phyloP scores from a whole-genome alignment of 2,797 vertebrate species.

The Megalops cyprinoides region DNA sequence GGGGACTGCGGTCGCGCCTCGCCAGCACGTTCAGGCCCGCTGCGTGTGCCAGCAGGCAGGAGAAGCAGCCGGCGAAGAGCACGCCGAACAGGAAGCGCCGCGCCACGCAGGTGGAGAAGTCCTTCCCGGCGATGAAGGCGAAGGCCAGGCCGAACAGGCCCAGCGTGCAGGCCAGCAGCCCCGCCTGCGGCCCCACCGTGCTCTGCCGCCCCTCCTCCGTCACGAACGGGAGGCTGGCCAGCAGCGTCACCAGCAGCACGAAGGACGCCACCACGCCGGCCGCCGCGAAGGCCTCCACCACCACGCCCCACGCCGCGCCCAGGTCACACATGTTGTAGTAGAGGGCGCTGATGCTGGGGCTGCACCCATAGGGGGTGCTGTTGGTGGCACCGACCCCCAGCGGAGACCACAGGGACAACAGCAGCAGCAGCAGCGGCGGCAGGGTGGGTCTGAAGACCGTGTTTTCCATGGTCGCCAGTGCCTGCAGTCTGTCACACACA shows the following conservation, averaged over 20 bases:
- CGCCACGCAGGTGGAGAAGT: slow-evolving; percentile 87
- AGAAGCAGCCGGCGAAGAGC: slow-evolving; percentile 87
- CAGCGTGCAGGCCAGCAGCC: slow-evolving; percentile 79
- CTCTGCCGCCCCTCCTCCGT: slow-evolving; percentile 72
- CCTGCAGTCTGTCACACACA: slow-evolving; percentile 45
- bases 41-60: slow-evolving; percentile 83
- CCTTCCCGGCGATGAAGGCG: slow-evolving; percentile 82
- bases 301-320: slow-evolving; percentile 81
- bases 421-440: slow-evolving; percentile 48
- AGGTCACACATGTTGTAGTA: slow-evolving; percentile 92
- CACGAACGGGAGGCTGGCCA: slow-evolving; percentile 87
- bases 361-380: slow-evolving; percentile 71
- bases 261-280: slow-evolving; percentile 78
- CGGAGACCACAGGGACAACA: slow-evolving; percentile 6
- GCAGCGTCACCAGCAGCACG: slow-evolving; percentile 81
- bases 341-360: slow-evolving; percentile 74
- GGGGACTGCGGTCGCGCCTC: slow-evolving; percentile 67
- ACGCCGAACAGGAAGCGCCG: slow-evolving; percentile 92
- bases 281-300: slow-evolving; percentile 83
- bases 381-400: slow-evolving; percentile 49
- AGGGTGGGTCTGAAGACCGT: slow-evolving; percentile 28
- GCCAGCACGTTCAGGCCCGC: slow-evolving; percentile 82
- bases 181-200: slow-evolving; percentile 75
- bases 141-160: slow-evolving; percentile 93
- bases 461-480: slow-evolving; percentile 47